A percentile compares a stretch with the other conserved stretches of the same genome.
phyloP scores from a whole-genome alignment of 2,888 invertebrate species.

The Caenorhabditis sinica region DNA sequence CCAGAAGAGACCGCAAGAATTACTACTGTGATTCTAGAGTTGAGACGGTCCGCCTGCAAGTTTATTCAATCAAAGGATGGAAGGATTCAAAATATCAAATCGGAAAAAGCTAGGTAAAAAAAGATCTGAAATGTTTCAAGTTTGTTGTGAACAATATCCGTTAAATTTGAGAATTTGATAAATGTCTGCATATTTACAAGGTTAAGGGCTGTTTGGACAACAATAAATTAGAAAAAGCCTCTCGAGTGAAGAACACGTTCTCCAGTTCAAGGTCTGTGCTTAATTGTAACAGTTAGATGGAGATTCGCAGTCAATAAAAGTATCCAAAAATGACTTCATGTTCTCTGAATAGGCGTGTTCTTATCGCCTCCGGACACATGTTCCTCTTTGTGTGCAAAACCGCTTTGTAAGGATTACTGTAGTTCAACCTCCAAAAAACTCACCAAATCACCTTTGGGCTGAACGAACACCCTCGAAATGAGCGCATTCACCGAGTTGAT shows the following conservation, averaged over 20 bases:
- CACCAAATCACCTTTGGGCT: slow-evolving; percentile 83
- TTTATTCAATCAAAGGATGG: background rate
- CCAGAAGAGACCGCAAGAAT: slow-evolving; percentile 79
- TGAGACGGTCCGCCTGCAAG: slow-evolving; percentile 81
- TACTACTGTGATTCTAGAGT: slow-evolving; percentile 79
- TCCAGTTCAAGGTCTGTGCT: too few species aligned
- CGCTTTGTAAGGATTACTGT: slow-evolving; percentile 14
- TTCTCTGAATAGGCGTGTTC: slow-evolving; percentile 2
- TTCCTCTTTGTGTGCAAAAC: slow-evolving; percentile 17
- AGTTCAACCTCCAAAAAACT: slow-evolving; percentile 56
- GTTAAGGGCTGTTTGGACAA: too few species aligned
- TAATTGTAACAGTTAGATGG: too few species aligned
- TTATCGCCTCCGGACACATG: background rate
- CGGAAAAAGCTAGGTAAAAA: background rate
- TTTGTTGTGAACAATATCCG: too few species aligned
- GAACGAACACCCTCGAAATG: slow-evolving; percentile 81
- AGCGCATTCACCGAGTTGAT: slow-evolving; percentile 80
- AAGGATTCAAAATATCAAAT: background rate
- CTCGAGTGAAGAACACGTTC: too few species aligned
- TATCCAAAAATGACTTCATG: background rate
- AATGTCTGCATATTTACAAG: too few species aligned
- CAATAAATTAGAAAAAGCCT: too few species aligned
- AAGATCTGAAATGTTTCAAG: background rate
- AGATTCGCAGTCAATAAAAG: too few species aligned
- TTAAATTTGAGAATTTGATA: too few species aligned